Conservation (phyloP, 2,888 invertebrate species). For the Pseudococcus viburni region DNA sequence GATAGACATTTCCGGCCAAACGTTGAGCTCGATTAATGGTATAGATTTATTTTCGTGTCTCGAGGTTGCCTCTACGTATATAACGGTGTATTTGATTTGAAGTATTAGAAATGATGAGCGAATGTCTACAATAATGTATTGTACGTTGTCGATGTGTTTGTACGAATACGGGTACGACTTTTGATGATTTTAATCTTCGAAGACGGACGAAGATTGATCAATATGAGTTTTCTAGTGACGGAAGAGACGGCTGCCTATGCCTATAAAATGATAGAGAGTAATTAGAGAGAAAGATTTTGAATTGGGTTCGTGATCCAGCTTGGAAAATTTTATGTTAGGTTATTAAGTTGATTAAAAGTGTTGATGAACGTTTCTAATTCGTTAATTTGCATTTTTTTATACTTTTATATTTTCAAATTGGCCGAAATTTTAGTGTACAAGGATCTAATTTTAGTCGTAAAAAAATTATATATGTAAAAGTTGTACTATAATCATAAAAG, state of each 20-base stretch:
- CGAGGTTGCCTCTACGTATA: neutral
- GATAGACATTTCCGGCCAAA: slow-evolving; percentile 5
- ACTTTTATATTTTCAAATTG: no score
- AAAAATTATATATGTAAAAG: no score
- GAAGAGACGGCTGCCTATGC: neutral
- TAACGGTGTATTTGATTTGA: slow-evolving; percentile 29
- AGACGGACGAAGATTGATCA: slow-evolving; percentile 22
- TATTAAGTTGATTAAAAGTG: no score
- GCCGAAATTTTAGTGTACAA: no score
- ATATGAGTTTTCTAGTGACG: neutral
- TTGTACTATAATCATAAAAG: no score
- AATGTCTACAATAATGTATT: slow-evolving; percentile 44
- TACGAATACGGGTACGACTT: neutral
- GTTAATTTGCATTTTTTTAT: no score
- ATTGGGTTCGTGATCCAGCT: neutral
- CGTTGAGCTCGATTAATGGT: slow-evolving; percentile 36
- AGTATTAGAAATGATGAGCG: slow-evolving; percentile 3
- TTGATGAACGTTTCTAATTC: no score
- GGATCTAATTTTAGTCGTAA: no score
- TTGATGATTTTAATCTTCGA: neutral
- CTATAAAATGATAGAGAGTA: neutral
- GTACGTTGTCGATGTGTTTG: neutral
- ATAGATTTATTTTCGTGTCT: slow-evolving; percentile 40
- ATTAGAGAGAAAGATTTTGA: neutral
- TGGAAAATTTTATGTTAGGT: neutral